Evolutionary conservation across 2,888 invertebrate genomes (phyloP).

Genomic region (Tuberolachnus salignus): DNA sequence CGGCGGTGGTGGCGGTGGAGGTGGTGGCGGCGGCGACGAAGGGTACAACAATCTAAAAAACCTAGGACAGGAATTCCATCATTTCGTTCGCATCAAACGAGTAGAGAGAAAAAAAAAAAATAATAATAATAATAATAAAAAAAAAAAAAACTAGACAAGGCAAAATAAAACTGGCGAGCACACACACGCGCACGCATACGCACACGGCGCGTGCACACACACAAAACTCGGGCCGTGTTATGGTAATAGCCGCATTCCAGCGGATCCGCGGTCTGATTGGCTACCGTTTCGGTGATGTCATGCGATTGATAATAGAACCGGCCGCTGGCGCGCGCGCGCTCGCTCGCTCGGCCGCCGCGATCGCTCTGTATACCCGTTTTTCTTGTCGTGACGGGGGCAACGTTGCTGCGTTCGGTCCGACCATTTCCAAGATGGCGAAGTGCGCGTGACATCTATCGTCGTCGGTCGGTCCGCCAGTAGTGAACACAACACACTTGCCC

Average conservation of each 20-base stretch:
- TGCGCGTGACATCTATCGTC: conserved; percentile 57
- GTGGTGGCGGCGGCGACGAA: conserved; percentile 15
- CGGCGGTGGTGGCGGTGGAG: not conserved
- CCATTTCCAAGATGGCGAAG: conserved; percentile 62
- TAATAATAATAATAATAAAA: not conserved
- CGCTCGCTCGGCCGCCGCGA: conserved; percentile 25
- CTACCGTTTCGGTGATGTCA: conserved; percentile 65
- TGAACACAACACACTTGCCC: not conserved
- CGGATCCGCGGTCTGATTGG: conserved; percentile 67
- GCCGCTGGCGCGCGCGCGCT: conserved; percentile 24
- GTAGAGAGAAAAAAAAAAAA: too few species aligned
- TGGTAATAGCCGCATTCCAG: conserved; percentile 66
- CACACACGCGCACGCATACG: not conserved
- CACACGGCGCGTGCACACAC: not conserved
- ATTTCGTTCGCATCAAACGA: conserved; percentile 26
- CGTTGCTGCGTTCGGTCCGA: conserved; percentile 77
- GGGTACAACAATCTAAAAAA: conserved; percentile 39
- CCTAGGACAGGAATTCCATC: conserved; percentile 37
- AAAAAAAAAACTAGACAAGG: conserved; percentile 28
- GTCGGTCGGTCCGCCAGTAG: conserved; percentile 48
- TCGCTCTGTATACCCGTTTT: conserved; percentile 51
- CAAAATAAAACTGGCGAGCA: conserved; percentile 36
- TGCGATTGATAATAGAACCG: conserved; percentile 58
- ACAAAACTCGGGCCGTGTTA: conserved; percentile 58
- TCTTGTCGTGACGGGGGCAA: conserved; percentile 63